Conservation (phyloP, 2,797 vertebrate species). For the Anguilla anguilla region DNA sequence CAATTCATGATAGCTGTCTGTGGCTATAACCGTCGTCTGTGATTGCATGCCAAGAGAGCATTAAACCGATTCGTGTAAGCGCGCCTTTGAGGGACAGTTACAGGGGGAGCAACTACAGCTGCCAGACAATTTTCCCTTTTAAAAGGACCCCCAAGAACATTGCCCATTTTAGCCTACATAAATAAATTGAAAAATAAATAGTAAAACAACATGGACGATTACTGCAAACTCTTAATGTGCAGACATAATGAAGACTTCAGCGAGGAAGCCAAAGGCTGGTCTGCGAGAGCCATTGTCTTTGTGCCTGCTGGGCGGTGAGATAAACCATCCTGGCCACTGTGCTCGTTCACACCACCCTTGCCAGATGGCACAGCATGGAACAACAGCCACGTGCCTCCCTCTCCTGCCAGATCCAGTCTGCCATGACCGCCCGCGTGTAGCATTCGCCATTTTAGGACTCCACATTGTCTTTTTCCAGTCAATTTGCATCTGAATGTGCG, state of each 20-base stretch:
- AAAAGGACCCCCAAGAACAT: constrained; percentile 8
- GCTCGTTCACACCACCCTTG: constrained; percentile 46
- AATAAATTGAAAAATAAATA: not conserved
- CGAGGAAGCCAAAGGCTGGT: constrained; percentile 19
- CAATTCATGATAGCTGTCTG: constrained; percentile 18
- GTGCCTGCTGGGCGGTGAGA: constrained; percentile 58
- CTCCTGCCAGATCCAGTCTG: constrained; percentile 56
- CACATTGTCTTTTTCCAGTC: constrained; percentile 59
- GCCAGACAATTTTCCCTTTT: constrained; percentile 6
- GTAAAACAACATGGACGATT: constrained; percentile 43
- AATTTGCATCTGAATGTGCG: constrained; percentile 57
- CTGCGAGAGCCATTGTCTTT: constrained; percentile 51
- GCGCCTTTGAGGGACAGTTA: constrained; percentile 12
- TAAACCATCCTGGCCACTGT: constrained; percentile 54
- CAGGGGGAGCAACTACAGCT: not conserved
- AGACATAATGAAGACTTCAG: constrained; percentile 29
- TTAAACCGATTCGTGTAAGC: constrained; percentile 41
- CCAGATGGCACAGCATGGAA: constrained; percentile 63
- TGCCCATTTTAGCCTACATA: constrained; percentile 1
- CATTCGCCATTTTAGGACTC: constrained; percentile 32
- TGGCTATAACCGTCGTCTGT: constrained; percentile 22
- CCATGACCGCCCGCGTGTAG: constrained; percentile 64
- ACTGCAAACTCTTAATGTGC: constrained; percentile 49
- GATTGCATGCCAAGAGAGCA: constrained; percentile 20
- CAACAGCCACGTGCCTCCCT: constrained; percentile 51